These are phyloP conservation scores for Criorhina ranunculi DNA, from an alignment of 2,888 invertebrate species.

Conservation along the genomic window DNA sequence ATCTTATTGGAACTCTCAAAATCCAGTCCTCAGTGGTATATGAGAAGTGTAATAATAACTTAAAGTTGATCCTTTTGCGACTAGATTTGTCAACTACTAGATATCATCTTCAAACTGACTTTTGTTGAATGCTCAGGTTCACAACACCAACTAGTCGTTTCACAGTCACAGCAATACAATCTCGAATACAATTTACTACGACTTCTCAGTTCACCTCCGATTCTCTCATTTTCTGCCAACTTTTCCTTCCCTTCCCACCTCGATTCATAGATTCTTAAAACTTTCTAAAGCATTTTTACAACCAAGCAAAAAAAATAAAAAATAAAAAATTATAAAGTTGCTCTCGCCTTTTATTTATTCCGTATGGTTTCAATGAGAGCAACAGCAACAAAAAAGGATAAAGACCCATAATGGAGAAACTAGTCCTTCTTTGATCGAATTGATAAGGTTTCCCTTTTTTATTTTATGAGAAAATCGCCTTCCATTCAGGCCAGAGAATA, in stretches of 20 bases:
- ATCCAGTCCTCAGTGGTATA: too few relatives aligned
- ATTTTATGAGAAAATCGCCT: slow-evolving; percentile 27
- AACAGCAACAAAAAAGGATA: slow-evolving; percentile 22
- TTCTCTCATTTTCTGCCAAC: background rate
- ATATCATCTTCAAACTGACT: too few relatives aligned
- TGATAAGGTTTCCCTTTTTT: slow-evolving; percentile 29
- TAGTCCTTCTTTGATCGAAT: slow-evolving; percentile 51
- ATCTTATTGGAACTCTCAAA: too few relatives aligned
- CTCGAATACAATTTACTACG: too few relatives aligned
- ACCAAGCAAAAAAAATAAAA: background rate
- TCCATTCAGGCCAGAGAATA: slow-evolving; percentile 22
- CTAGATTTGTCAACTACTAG: too few relatives aligned
- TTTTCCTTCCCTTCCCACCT: background rate
- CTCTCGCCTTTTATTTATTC: slow-evolving; percentile 13
- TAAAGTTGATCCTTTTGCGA: too few relatives aligned
- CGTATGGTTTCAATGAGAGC: slow-evolving; percentile 11
- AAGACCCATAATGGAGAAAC: slow-evolving; percentile 22
- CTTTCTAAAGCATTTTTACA: slow-evolving; percentile 19
- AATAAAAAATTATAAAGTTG: slow-evolving; percentile 6
- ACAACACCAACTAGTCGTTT: too few relatives aligned
- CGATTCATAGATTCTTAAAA: background rate
- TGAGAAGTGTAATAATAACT: too few relatives aligned
- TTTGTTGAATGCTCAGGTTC: too few relatives aligned
- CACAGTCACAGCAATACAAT: too few relatives aligned
- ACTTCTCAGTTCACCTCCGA: too few relatives aligned